Evolutionary conservation across 2,113 vertebrate genomes (phyloP), one percentile per base, ranked within the genome.

Genomic region (Pampusana beccarii): DNA sequence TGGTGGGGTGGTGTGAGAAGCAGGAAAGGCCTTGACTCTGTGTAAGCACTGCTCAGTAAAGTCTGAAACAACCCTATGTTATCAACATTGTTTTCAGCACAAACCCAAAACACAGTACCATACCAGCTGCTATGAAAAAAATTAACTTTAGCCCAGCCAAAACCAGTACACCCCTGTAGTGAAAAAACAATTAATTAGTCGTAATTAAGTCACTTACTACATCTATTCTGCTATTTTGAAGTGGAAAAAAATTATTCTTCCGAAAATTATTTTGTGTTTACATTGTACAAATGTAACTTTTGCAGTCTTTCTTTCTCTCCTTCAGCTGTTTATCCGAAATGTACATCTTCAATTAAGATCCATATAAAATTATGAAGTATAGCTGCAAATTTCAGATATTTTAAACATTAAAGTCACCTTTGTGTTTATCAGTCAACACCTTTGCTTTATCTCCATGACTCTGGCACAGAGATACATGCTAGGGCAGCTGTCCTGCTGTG

Each of bases 391-490:
- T 92, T 80, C 40, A 48, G 26, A 57, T 57, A 42, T 56, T 88
- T 96, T 53, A 82, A 82, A 64, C 61, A 56, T 79, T 85, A 86
- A 36, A 46, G 40, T 46, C 70, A 90, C 70, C 23, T 93, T 80
- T 91, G 28, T 48, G 19, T 78, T 72, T 95, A 64, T 93, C 84
- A 83, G 67, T 95, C 81, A 82, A 66, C 53, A 82, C 67, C 92
- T 95, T 51, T 95, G 58, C 58, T 94, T 96, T 97, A 85, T 92
- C 40, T 77, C 65, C 17, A 9, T 67, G 93, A 92, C 86, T 70
- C 50, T 91, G 62, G 80, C 87, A 97, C 91, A 96, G 21, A 89
- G 73, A 93, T 79, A 19, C 36, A 62, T 67, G n/a, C 18, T 81
- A 71, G 64, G 93, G 90, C 50, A 86, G 48, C 57, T 69, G 31